Conservation (phyloP, 2,113 vertebrate genomes). For the Nymphicus hollandicus region DNA sequence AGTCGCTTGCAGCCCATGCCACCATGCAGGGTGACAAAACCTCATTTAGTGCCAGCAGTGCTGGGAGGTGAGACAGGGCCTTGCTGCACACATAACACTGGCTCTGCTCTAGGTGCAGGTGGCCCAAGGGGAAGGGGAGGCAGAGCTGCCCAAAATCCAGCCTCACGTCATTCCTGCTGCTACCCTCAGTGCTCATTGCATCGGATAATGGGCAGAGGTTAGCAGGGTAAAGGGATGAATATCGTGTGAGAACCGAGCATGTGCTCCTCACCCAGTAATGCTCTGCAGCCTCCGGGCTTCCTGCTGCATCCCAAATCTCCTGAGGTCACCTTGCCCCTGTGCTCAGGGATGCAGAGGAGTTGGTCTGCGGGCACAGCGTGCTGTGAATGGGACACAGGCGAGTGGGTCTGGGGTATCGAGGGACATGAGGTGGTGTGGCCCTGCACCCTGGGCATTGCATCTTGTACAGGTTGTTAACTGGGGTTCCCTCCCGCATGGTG, state of each 20-base stretch:
- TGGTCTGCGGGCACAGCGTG: not conserved
- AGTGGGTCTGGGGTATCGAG: not conserved
- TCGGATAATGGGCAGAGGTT: not conserved
- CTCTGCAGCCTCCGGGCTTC: not conserved
- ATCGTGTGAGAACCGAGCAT: accelerated
- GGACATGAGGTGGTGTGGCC: not conserved
- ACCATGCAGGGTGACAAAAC: not conserved
- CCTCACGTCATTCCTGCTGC: not conserved
- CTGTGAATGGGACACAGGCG: not conserved
- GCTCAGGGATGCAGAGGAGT: not conserved
- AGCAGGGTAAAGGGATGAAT: not conserved
- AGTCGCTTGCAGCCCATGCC: not conserved
- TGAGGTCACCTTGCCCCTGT: accelerated
- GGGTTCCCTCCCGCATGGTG: not conserved
- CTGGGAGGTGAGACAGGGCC: not conserved
- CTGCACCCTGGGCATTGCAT: not conserved
- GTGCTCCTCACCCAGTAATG: not conserved
- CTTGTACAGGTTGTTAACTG: not conserved
- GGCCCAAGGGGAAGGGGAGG: not conserved
- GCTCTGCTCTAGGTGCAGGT: accelerated
- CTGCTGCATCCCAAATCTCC: not conserved
- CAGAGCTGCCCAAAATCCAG: not conserved
- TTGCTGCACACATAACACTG: accelerated
- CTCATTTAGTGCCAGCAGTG: not conserved
- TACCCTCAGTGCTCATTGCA: not conserved